Evolutionary conservation across 37 sponge, comb jelly and placozoan genomes (phyloP).

Genomic region (Agelas oroides): DNA sequence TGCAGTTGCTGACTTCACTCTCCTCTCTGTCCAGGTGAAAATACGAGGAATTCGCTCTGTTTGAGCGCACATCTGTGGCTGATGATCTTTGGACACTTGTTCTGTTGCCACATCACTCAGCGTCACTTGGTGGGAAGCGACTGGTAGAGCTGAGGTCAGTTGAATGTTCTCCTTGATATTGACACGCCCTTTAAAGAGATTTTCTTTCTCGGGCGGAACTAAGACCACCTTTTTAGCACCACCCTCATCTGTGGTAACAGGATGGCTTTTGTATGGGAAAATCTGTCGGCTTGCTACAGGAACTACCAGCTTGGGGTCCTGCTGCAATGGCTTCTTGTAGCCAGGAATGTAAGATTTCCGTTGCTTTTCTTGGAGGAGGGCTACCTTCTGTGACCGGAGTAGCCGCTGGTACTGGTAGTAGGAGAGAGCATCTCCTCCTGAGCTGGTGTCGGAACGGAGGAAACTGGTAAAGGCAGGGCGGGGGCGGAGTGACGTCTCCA

Average conservation of each 20-base stretch:
- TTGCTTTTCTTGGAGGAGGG: slow-evolving; percentile 51
- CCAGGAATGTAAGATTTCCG: slow-evolving; percentile 24
- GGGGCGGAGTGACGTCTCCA: slow-evolving; percentile 49
- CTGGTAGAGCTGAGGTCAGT: too few species aligned
- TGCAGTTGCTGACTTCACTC: slow-evolving; percentile 44
- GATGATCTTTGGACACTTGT: too few species aligned
- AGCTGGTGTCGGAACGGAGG: slow-evolving; percentile 52
- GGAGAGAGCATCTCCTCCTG: slow-evolving; percentile 57
- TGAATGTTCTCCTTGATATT: too few species aligned
- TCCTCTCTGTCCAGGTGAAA: background rate
- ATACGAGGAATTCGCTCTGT: slow-evolving; percentile 8
- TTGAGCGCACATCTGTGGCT: background rate
- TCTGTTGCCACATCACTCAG: too few species aligned
- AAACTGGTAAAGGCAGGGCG: slow-evolving; percentile 65
- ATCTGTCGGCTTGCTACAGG: too few species aligned
- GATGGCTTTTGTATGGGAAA: too few species aligned
- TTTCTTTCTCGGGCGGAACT: too few species aligned
- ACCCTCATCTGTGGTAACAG: too few species aligned
- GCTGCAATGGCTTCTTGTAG: slow-evolving; percentile 41
- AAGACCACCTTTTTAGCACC: too few species aligned
- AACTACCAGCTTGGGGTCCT: too few species aligned
- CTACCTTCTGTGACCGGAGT: slow-evolving; percentile 45
- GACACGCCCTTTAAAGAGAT: too few species aligned
- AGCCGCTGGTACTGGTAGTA: slow-evolving; percentile 53
- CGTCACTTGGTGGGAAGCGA: too few species aligned